Conservation (phyloP, 2,888 invertebrate species). For the Pristionchus fissidentatus region DNA sequence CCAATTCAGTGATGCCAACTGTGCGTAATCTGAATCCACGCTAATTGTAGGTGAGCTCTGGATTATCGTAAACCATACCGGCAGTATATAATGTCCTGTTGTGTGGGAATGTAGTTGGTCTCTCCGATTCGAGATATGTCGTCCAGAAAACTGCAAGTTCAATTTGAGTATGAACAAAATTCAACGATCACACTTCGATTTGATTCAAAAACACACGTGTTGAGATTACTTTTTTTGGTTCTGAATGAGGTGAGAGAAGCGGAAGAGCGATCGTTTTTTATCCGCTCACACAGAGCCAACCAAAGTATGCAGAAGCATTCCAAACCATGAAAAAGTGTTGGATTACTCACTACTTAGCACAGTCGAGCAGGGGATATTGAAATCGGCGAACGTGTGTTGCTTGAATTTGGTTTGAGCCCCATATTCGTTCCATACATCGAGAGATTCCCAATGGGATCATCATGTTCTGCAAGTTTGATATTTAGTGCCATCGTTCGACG, state of each 20-base stretch:
- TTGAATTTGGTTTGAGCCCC: constrained; percentile 58
- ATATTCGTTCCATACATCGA: constrained; percentile 61
- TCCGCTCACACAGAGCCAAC: too few relatives aligned
- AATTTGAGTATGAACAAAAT: too few relatives aligned
- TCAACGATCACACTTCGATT: background rate
- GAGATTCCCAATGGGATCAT: constrained; percentile 39
- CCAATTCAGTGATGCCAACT: constrained; percentile 61
- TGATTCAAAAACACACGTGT: background rate
- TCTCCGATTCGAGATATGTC: constrained; percentile 61
- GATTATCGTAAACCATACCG: constrained; percentile 45
- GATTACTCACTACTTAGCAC: constrained; percentile 66
- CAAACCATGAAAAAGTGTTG: too few relatives aligned
- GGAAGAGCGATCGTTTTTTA: too few relatives aligned
- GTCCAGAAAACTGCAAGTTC: constrained; percentile 66
- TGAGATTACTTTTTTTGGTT: too few relatives aligned
- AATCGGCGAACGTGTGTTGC: constrained; percentile 58
- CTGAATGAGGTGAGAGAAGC: too few relatives aligned
- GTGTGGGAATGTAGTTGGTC: constrained; percentile 61
- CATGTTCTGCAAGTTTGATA: background rate
- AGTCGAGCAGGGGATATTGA: constrained; percentile 59
- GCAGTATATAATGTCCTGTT: constrained; percentile 75
- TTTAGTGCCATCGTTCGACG: background rate
- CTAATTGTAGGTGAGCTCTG: too few relatives aligned
- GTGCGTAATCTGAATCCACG: constrained; percentile 57
- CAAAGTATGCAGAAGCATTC: too few relatives aligned